Base-by-base conservation (phyloP, 2,888 invertebrate species). In the Nymphalis urticae region DNA sequence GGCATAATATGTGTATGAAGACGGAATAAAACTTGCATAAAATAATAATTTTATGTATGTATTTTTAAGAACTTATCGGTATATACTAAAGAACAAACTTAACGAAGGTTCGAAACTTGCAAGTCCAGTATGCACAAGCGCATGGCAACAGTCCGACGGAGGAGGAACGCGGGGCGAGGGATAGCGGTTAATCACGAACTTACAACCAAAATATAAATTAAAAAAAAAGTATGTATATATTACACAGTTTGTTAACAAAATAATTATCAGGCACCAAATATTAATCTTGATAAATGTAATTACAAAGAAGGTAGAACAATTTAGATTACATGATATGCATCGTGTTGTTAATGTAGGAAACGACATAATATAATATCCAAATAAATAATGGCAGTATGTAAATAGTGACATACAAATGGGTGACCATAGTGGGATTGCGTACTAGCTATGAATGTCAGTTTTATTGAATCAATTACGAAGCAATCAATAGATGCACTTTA, bases 111-210 rank as follows among this genome's bases (percentile, higher is more conserved):
- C 27, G 58, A 62, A 64, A 72, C 50, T 56, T 66, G 66, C 72
- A 64, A 62, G 72, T 68, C 75, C 75, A 76, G 64, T 73, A 73
- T 64, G 53, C 72, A 64, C 75, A 73, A 62, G 53, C 72, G 67
- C 75, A 51, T 68, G 67, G 67, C 64, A 70, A 72, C 61, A 66
- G 59, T 19, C 66, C 10, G 51, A 58, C 10, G n/a, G 48, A 8
- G 62, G 21, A 54, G 58, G 53, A 54, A 24, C 36, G 50, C 47
- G 21, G 56, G 56, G 66, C 21, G 50, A 53, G 24, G 66, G 19
- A 32, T n/a, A 36, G 36, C 51, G 58, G 63, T 64, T 68, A 70
- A 67, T 61, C 67, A 51, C 67, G 64, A 56, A 62, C 32, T 67
- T 67, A 67, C 64, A 64, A 66, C 66, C 17, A 48, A 56, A 51